Evolutionary conservation across 2,113 vertebrate genomes (phyloP).

Genomic region (Nycticorax nycticorax): DNA sequence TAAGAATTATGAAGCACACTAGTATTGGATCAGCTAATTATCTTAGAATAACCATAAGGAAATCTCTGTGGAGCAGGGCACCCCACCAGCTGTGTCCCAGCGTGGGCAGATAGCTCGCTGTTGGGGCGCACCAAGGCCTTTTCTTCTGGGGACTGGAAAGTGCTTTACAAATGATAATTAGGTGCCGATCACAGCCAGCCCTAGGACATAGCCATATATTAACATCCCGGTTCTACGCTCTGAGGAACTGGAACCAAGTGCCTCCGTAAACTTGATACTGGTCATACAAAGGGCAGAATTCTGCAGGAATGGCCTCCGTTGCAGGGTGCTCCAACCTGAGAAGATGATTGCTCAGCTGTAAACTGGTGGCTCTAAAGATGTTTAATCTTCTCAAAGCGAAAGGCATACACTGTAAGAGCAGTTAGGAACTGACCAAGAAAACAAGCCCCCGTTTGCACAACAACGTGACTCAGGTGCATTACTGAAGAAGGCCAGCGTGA

Average conservation of each 20-base stretch:
- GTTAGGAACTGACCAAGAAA: background rate
- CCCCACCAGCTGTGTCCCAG: background rate
- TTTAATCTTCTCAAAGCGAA: background rate
- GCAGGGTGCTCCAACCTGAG: background rate
- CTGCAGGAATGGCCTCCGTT: background rate
- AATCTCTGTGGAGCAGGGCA: background rate
- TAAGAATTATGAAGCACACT: background rate
- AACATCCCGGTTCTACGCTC: background rate
- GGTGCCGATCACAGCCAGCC: background rate
- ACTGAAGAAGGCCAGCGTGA: background rate
- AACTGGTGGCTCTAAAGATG: background rate
- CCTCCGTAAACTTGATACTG: background rate
- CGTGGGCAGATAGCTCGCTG: background rate
- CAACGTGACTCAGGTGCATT: accelerated
- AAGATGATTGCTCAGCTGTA: background rate
- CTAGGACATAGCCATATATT: background rate
- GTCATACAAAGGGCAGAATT: background rate
- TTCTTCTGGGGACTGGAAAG: background rate
- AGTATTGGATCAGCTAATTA: slow-evolving; percentile 18
- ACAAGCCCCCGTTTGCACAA: background rate
- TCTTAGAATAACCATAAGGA: background rate
- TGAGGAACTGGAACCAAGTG: background rate
- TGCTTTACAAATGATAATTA: background rate
- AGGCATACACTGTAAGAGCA: background rate
- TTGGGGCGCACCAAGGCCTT: background rate